Conservation (phyloP, 2,797 vertebrate genomes). For the Ammospiza maritima region DNA sequence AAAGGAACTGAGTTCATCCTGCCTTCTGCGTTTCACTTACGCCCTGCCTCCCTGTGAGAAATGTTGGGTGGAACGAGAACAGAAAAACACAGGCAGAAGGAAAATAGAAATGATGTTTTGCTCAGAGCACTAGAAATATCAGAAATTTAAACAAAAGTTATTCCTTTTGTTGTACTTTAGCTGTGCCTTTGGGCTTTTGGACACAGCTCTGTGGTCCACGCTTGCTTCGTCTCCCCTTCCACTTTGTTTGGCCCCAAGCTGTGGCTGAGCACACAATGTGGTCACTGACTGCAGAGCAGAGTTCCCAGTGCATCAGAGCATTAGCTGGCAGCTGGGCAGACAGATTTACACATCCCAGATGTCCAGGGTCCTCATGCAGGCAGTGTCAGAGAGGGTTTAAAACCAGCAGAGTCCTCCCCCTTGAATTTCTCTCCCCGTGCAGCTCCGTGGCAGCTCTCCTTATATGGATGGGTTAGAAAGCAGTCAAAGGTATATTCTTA, state of each 20-base stretch:
- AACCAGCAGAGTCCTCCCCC: not conserved
- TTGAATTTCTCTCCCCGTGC: not conserved
- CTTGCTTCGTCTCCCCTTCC: not conserved
- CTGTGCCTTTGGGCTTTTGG: not conserved
- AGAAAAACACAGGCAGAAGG: not conserved
- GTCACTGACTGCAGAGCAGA: not conserved
- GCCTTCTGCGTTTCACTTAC: not conserved
- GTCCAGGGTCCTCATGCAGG: not conserved
- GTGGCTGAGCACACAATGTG: not conserved
- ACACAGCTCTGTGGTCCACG: not conserved
- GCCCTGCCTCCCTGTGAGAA: not conserved
- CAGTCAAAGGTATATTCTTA: not conserved
- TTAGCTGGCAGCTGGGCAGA: not conserved
- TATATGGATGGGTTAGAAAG: not conserved
- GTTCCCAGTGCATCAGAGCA: not conserved
- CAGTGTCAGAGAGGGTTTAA: not conserved
- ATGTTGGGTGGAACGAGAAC: not conserved
- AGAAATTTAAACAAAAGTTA: not conserved
- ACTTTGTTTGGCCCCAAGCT: not conserved
- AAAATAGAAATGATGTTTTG: not conserved
- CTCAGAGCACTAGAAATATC: not conserved
- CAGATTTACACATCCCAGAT: slow-evolving; percentile 3
- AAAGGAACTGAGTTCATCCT: not conserved
- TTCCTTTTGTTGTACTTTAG: not conserved
- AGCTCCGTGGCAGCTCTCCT: not conserved